Evolutionary conservation across 1,140 invertebrate genomes (phyloP).

Genomic region (Diuraphis noxia): DNA sequence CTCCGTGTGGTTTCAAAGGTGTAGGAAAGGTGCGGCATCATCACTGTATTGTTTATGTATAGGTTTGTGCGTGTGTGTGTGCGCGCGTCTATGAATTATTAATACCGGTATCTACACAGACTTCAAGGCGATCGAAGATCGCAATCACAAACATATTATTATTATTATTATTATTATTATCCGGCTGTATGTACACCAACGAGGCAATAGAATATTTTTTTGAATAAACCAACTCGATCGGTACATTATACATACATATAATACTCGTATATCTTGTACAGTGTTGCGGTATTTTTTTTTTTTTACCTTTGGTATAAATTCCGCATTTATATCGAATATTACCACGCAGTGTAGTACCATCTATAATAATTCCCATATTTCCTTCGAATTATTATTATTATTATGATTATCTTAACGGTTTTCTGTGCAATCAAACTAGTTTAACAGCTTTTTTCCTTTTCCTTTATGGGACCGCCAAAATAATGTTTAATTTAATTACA

Average conservation of each 20-base stretch:
- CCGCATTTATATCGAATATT: conserved; percentile 13
- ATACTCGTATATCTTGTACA: not conserved
- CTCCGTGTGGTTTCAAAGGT: not conserved
- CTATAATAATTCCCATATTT: not conserved
- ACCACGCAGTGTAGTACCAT: not conserved
- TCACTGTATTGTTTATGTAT: not conserved
- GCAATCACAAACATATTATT: conserved; percentile 45
- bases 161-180: too few species aligned
- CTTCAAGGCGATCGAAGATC: conserved; percentile 47
- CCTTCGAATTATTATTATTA: not conserved
- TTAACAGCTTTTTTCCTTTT: conserved; percentile 19
- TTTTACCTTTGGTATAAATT: conserved; percentile 20
- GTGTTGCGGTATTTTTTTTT: not conserved
- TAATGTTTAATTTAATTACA: not conserved
- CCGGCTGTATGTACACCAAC: not conserved
- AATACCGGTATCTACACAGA: conserved; percentile 31
- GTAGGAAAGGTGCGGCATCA: conserved; percentile 34
- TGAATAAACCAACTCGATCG: not conserved
- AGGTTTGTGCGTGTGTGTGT: not conserved
- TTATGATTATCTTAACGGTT: not conserved
- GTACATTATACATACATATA: not conserved
- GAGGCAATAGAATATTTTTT: conserved; percentile 36
- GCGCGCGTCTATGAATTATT: conserved; percentile 25
- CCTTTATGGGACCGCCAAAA: not conserved
- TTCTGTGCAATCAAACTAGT: conserved; percentile 36